Evolutionary conservation across 53 echinoderm and acorn worm genomes (phyloP).

Genomic region (Echinometra lucunter): DNA sequence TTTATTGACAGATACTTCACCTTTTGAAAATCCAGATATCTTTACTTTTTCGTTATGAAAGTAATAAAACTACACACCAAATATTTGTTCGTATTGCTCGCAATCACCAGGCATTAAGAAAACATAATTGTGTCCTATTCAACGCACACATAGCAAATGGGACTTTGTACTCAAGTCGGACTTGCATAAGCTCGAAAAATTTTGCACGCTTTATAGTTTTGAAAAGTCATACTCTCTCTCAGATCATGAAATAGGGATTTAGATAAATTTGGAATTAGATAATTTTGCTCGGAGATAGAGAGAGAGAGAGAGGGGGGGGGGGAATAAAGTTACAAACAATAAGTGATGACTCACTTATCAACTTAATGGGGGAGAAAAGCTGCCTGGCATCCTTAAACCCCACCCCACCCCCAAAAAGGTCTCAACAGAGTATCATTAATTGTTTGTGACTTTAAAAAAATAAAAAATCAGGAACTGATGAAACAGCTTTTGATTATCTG

Average conservation of each 20-base stretch:
- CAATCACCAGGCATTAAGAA: not conserved
- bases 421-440: too few relatives aligned
- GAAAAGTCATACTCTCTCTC: not conserved
- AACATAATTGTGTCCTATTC: not conserved
- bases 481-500: too few relatives aligned
- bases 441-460: too few relatives aligned
- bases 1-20: not conserved
- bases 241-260: not conserved
- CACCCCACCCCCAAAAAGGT: too few relatives aligned
- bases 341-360: too few relatives aligned
- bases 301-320: too few relatives aligned
- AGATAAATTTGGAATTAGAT: too few relatives aligned
- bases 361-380: too few relatives aligned
- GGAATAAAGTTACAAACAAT: too few relatives aligned
- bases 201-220: not conserved
- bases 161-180: not conserved
- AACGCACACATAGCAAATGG: not conserved
- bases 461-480: too few relatives aligned
- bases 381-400: too few relatives aligned
- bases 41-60: not conserved
- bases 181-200: not conserved
- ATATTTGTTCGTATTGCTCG: not conserved
- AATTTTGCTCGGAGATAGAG: too few relatives aligned
- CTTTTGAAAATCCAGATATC: not conserved
- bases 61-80: not conserved